A percentile compares a stretch with the other conserved stretches of the same genome.
These are phyloP conservation scores for Caenorhabditis japonica DNA, from an alignment of 2,888 invertebrate genomes.

Conservation along the genomic window DNA sequence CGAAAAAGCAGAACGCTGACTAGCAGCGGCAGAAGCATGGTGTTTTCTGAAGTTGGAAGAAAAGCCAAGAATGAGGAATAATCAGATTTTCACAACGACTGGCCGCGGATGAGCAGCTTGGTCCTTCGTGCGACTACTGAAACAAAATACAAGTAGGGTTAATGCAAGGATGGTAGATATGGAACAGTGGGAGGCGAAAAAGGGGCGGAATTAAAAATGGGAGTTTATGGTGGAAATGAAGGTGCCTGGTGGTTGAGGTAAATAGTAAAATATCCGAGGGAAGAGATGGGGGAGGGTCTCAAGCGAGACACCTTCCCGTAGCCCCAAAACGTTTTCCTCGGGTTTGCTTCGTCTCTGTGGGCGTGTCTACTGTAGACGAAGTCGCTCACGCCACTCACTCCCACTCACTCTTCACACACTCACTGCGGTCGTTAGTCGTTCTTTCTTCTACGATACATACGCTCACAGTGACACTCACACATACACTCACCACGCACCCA, in stretches of 20 bases:
- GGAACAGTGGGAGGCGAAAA: neutral
- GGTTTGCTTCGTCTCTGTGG: constrained; percentile 58
- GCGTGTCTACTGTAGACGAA: constrained; percentile 55
- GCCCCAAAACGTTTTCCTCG: constrained; percentile 57
- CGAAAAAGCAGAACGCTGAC: constrained; percentile 51
- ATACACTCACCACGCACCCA: constrained; percentile 6
- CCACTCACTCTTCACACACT: constrained; percentile 37
- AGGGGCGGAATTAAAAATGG: constrained; percentile 1
- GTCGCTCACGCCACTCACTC: constrained; percentile 52
- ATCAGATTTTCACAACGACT: constrained; percentile 24
- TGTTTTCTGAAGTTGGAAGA: constrained; percentile 48
- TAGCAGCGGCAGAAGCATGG: constrained; percentile 51
- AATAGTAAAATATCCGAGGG: constrained; percentile 46
- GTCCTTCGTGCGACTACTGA: constrained; percentile 40
- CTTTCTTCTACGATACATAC: constrained; percentile 51
- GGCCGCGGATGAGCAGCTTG: constrained; percentile 38
- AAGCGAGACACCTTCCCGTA: constrained; percentile 53
- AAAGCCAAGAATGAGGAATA: constrained; percentile 43
- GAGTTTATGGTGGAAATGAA: constrained; percentile 2
- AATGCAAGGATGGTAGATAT: neutral
- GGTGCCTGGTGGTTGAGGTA: constrained; percentile 28
- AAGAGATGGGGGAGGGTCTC: constrained; percentile 22
- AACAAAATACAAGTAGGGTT: constrained; percentile 10
- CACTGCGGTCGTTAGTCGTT: constrained; percentile 54
- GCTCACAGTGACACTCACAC: constrained; percentile 24